phyloP scores from a whole-genome alignment of 2,888 invertebrate genomes.

The Bellardia pandia region DNA sequence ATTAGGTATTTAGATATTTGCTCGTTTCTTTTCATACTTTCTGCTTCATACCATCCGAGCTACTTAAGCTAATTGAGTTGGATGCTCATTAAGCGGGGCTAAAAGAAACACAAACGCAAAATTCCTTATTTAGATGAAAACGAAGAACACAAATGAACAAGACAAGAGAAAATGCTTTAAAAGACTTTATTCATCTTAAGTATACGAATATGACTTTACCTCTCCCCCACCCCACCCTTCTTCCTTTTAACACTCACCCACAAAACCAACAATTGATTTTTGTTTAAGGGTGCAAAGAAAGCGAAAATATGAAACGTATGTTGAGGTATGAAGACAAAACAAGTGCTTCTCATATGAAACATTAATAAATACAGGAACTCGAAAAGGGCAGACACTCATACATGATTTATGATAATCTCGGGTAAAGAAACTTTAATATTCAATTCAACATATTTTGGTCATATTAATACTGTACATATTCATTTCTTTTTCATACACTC shows the following conservation, averaged over 20 bases:
- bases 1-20: conserved; percentile 79
- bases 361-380: conserved; percentile 58
- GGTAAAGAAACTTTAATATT: conserved; percentile 69
- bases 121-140: conserved; percentile 33
- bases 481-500: conserved; percentile 28
- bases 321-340: conserved; percentile 49
- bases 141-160: conserved; percentile 35
- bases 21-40: conserved; percentile 40
- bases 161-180: conserved; percentile 43
- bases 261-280: conserved; percentile 37
- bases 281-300: conserved; percentile 43
- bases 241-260: neutral
- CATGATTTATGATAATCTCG: conserved; percentile 75
- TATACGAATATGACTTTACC: conserved; percentile 40
- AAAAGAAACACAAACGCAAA: conserved; percentile 63
- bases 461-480: conserved; percentile 56
- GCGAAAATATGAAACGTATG: conserved; percentile 67
- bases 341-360: conserved; percentile 57
- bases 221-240: neutral
- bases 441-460: conserved; percentile 68
- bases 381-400: conserved; percentile 56
- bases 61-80: conserved; percentile 81
- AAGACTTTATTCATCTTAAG: conserved; percentile 58
- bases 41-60: conserved; percentile 58
- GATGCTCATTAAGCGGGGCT: conserved; percentile 81